Evolutionary conservation across 2,888 invertebrate genomes (phyloP).

Genomic region (Hymenopus coronatus): DNA sequence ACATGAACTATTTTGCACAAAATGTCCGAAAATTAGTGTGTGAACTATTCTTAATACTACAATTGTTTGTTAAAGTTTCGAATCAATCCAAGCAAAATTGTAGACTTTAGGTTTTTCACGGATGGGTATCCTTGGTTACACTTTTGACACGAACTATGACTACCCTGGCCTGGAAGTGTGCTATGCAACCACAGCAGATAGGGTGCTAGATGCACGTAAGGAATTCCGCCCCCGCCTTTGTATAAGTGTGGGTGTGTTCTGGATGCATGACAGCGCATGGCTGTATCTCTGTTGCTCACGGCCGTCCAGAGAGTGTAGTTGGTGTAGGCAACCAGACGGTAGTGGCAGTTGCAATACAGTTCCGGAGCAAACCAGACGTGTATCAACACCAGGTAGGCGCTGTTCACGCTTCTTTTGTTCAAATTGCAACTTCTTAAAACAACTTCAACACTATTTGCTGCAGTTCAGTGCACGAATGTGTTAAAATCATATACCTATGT

Average conservation of each 20-base stretch:
- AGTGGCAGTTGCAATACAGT: not conserved
- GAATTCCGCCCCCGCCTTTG: not conserved
- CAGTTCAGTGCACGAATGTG: too few relatives aligned
- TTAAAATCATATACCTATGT: too few relatives aligned
- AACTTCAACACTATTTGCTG: too few relatives aligned
- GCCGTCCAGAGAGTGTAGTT: not conserved
- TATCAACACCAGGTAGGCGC: too few relatives aligned
- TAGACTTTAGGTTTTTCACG: too few relatives aligned
- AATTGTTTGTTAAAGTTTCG: too few relatives aligned
- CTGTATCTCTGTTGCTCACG: not conserved
- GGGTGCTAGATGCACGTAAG: not conserved
- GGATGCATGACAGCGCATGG: not conserved
- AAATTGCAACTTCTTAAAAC: not conserved
- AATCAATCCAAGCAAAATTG: too few relatives aligned
- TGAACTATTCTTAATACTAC: too few relatives aligned
- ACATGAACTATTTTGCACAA: too few relatives aligned
- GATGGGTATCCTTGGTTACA: too few relatives aligned
- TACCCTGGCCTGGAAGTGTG: not conserved
- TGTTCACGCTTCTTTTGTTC: not conserved
- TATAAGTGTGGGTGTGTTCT: not conserved
- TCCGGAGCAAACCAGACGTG: not conserved
- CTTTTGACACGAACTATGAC: not conserved
- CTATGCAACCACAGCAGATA: not conserved
- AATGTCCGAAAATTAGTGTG: too few relatives aligned
- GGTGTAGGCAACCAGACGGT: not conserved